Conservation (phyloP, 2,888 invertebrate genomes). For the Drosophila imparisetae region DNA sequence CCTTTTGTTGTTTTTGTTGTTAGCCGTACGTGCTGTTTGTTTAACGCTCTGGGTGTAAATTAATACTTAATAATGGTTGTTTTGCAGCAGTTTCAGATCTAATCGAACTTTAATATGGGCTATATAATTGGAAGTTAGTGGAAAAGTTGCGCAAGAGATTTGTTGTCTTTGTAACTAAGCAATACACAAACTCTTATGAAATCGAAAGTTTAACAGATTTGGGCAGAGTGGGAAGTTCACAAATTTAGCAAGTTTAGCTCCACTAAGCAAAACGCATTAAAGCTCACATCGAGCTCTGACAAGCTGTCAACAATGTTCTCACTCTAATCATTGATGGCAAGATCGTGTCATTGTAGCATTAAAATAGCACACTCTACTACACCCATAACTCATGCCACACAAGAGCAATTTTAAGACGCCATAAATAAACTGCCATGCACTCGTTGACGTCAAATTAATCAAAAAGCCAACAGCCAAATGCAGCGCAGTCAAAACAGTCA, state of each 20-base stretch:
- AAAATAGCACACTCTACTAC: conserved; percentile 17
- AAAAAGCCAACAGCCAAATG: conserved; percentile 60
- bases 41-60: conserved; percentile 80
- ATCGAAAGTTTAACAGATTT: not conserved
- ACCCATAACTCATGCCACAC: conserved; percentile 60
- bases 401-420: conserved; percentile 45
- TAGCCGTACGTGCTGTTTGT: conserved; percentile 75
- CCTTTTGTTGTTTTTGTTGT: conserved; percentile 14
- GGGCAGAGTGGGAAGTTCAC: not conserved
- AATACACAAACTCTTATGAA: conserved; percentile 33
- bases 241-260: not conserved
- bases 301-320: conserved; percentile 1
- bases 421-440: conserved; percentile 75
- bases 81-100: conserved; percentile 64
- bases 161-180: conserved; percentile 31
- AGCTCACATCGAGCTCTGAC: not conserved
- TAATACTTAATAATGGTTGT: conserved; percentile 82
- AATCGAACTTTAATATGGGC: conserved; percentile 65
- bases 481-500: conserved; percentile 72
- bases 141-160: conserved; percentile 42
- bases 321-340: conserved; percentile 1
- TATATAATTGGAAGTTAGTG: conserved; percentile 45
- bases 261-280: not conserved
- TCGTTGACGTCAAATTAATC: conserved; percentile 78
- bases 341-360: conserved; percentile 40